Base-by-base conservation (phyloP, 1,140 invertebrate species). In the Rhynchophorus ferrugineus region DNA sequence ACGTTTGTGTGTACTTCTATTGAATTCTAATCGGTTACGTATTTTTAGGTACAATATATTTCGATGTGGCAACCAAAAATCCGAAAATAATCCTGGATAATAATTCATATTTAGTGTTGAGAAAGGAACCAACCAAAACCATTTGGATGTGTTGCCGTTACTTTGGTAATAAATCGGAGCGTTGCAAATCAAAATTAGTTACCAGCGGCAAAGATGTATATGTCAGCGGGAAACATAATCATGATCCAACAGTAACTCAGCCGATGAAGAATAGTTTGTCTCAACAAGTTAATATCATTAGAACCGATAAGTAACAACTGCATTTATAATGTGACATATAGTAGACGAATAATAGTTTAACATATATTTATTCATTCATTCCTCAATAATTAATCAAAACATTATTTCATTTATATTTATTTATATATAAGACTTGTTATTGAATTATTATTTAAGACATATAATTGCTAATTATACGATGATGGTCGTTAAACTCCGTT, bases 111-210 rank as follows among this genome's bases (percentile, higher is more conserved):
- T 13, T 60, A 6, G 54, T 62, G 7, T 49, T 56, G 13, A 42
- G 58, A 8, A 61, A 61, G 34, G 60, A 61, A 36, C 24, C 19
- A 9, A 60, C 55, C 5, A 60, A 57, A 35, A 64, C 62, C 2
- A 38, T 60, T n/a, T 63, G 61, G 61, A 63, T 57, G 44, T 63
- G 61, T 47, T 46, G 49, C 19, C 52, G 43, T 18, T 61, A 63
- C 38, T 61, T 63, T 39, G 48, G 56, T 21, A 50, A 38, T 37
- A 54, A 46, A 17, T 53, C 49, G 19, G 56, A 63, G 21, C 46
- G 61, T 22, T 65, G 63, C 47, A 63, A 62, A 37, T 49, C 57
- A 3, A 60, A 46, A 33, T 29, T 65, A 9, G 54, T 63, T 2
- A 63, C 61, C 14, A 58, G 51, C 38, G 63, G 59, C 14, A 42